Evolutionary conservation across 2,113 vertebrate species (phyloP).

Genomic region (Albula glossodonta): DNA sequence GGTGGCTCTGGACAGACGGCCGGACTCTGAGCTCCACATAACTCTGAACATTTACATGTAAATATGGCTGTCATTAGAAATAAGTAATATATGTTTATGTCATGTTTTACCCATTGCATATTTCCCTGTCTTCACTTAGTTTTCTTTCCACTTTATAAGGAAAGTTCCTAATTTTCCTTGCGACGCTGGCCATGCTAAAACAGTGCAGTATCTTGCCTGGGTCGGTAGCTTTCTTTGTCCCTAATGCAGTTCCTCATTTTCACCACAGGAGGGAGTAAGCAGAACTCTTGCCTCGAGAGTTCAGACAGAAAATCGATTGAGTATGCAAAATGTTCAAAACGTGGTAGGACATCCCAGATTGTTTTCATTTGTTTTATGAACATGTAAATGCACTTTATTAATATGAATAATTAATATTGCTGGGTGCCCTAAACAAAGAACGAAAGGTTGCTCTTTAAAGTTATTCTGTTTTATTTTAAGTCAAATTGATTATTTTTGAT

Average conservation of each 20-base stretch:
- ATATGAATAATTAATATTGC: not conserved
- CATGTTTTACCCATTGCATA: not conserved
- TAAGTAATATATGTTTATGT: not conserved
- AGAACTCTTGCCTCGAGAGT: conserved; percentile 3
- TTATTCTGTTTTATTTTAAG: no score
- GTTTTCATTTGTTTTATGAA: conserved; percentile 2
- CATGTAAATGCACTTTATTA: conserved; percentile 18
- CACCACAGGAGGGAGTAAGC: conserved; percentile 24
- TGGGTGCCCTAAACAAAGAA: not conserved
- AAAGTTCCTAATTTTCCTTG: not conserved
- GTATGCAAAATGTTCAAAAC: not conserved
- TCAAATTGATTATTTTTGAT: no score
- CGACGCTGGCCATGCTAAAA: not conserved
- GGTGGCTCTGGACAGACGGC: not conserved
- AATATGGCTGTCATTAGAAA: not conserved
- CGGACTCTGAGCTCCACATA: not conserved
- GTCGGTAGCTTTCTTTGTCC: not conserved
- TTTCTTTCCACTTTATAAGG: not conserved
- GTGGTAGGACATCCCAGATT: not conserved
- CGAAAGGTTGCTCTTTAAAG: not conserved
- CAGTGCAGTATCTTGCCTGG: not conserved
- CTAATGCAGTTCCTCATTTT: not conserved
- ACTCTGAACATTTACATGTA: not conserved
- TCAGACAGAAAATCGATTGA: not conserved
- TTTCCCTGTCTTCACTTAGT: not conserved